Percentiles rank a stretch among this genome's conserved stretches.
Evolutionary conservation across 2,797 vertebrate genomes (phyloP).

Genomic region (Leuciscus waleckii): DNA sequence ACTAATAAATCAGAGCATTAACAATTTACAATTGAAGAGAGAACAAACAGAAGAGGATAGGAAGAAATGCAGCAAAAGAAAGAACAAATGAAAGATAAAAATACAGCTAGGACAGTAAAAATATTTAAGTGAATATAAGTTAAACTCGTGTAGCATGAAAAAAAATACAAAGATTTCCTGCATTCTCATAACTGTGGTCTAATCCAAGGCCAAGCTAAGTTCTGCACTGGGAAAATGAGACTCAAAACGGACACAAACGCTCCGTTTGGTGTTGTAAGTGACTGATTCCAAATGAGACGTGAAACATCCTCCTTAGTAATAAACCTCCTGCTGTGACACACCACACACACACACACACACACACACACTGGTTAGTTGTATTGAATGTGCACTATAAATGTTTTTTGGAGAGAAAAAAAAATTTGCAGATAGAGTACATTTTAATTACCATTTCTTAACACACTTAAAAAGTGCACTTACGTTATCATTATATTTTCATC

Average conservation of each 20-base stretch:
- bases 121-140: background rate
- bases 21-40: background rate
- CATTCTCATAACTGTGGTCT: conserved; percentile 32
- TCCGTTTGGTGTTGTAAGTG: conserved; percentile 28
- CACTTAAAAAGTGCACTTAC: no score
- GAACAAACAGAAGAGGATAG: background rate
- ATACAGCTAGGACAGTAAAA: background rate
- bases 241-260: conserved; percentile 34
- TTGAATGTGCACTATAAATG: no score
- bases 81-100: background rate
- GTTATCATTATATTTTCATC: no score
- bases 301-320: conserved; percentile 44
- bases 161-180: background rate
- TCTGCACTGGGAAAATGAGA: conserved; percentile 11
- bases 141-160: background rate
- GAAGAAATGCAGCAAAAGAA: background rate
- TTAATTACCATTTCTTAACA: no score
- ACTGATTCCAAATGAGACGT: conserved; percentile 42
- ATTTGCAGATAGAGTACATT: no score
- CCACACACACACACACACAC: conserved; percentile 28
- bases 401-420: no score
- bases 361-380: no score
- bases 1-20: background rate
- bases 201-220: background rate
- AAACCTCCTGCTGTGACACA: conserved; percentile 38